Base-by-base conservation (phyloP, 2,797 vertebrate genomes). In the Argentina silus region DNA sequence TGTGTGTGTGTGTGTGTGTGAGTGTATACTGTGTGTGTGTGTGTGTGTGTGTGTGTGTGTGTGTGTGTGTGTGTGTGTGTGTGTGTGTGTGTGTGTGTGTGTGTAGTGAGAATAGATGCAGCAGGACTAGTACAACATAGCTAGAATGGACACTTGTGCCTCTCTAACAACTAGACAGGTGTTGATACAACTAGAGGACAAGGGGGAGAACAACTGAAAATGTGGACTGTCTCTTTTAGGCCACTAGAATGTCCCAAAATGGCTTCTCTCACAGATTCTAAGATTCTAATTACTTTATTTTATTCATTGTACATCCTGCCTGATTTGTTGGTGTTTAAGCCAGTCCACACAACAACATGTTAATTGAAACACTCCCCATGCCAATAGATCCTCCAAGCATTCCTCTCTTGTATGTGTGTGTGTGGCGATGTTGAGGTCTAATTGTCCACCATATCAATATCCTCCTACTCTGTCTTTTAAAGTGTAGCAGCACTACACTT, bases 1-100 rank as follows among this genome's bases (percentile, higher is more conserved):
- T 36, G 27, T 36, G 27, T 36, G 27, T 36, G 27, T 36, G 27
- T 36, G 27, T 36, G 27, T 36, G 27, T 36, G 27, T 36, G 27
- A 2, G 27, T 36, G 15, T 81, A 56, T 0, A n/a, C n/a, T n/a
- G 21, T 67, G 51, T 75, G 17, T n/a, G n/a, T n/a, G n/a, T n/a
- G n/a, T n/a, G 11, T 60, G 6, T 65, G 44, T 61, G 17, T 45
- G 12, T 51, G 14, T 3, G 21, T 11, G 51, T 60, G 50, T 7
- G 65, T 64, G 63, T 72, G n/a, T n/a, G n/a, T n/a, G n/a, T n/a
- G n/a, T n/a, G n/a, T n/a, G n/a, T n/a, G n/a, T n/a, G n/a, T n/a
- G n/a, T n/a, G n/a, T n/a, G n/a, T n/a, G n/a, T n/a, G n/a, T n/a
- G n/a, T n/a, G n/a, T 70, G 19, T 19, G 44, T 48, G 65, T 3